These are phyloP conservation scores for Drosophila affinis DNA, from an alignment of 2,888 invertebrate genomes.

Conservation along the genomic window DNA sequence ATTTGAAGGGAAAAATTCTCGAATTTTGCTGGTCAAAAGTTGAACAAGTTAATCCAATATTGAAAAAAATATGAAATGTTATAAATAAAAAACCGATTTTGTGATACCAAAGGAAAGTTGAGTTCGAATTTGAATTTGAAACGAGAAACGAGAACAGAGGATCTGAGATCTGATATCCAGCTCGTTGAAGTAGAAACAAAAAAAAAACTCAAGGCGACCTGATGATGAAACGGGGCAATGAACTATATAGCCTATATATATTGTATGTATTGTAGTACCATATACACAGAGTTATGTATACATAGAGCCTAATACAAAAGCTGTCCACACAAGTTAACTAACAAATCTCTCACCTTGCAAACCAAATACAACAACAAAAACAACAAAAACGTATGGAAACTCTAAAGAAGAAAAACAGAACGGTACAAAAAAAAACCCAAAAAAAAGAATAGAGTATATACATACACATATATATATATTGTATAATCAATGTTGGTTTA, in stretches of 20 bases:
- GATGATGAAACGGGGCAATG: slow-evolving; percentile 41
- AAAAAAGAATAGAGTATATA: not conserved
- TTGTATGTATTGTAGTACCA: not conserved
- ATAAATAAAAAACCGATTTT: slow-evolving; percentile 44
- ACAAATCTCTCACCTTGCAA: slow-evolving; percentile 22
- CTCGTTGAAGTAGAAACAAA: slow-evolving; percentile 37
- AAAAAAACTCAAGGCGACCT: slow-evolving; percentile 73
- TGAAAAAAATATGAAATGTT: slow-evolving; percentile 14
- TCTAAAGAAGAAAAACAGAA: slow-evolving; percentile 11
- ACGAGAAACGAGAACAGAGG: slow-evolving; percentile 9
- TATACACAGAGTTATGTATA: slow-evolving; percentile 37
- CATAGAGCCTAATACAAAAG: slow-evolving; percentile 32
- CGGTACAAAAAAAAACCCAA: slow-evolving; percentile 36
- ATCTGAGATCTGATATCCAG: slow-evolving; percentile 12
- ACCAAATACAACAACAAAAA: not conserved
- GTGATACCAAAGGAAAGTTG: slow-evolving; percentile 47
- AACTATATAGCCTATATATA: slow-evolving; percentile 20
- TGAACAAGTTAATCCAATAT: slow-evolving; percentile 14
- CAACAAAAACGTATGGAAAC: slow-evolving; percentile 8
- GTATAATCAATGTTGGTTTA: slow-evolving; percentile 23
- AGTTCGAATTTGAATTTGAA: slow-evolving; percentile 26
- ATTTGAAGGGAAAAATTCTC: slow-evolving; percentile 15
- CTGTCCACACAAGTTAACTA: slow-evolving; percentile 68
- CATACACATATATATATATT: not conserved
- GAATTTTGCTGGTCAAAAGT: slow-evolving; percentile 5